Percentiles rank a stretch among this genome's conserved stretches.
These are phyloP conservation scores for Pseudococcus jackbeardsleyi DNA, from an alignment of 2,888 invertebrate species.

Conservation along the genomic window DNA sequence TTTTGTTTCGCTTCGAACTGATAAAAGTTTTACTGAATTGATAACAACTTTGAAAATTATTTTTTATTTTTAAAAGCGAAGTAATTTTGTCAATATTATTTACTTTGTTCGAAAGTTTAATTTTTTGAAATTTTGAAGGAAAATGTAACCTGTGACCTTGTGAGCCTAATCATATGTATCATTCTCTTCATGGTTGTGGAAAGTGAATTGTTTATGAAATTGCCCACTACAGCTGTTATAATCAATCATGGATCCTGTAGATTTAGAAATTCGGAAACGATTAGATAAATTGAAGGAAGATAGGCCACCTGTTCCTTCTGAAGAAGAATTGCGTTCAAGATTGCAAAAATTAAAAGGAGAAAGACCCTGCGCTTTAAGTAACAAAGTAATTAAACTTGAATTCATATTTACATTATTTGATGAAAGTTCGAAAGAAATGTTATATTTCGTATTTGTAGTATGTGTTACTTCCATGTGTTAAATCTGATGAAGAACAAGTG, in stretches of 20 bases:
- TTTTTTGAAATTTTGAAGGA: not conserved
- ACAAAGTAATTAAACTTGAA: not conserved
- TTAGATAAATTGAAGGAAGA: conserved; percentile 54
- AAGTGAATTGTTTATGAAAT: not conserved
- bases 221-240: not conserved
- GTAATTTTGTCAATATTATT: too few species aligned
- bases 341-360: conserved; percentile 39
- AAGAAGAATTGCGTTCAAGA: conserved; percentile 32
- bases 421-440: not conserved
- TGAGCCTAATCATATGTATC: not conserved
- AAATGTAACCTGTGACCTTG: not conserved
- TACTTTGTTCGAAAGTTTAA: too few species aligned
- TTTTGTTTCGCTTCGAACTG: too few species aligned
- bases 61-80: too few species aligned
- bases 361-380: not conserved
- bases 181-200: too few species aligned
- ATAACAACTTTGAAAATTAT: too few species aligned
- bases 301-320: conserved; percentile 5
- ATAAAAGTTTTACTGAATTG: too few species aligned
- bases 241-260: conserved; percentile 14
- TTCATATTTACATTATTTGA: not conserved
- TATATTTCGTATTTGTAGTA: conserved; percentile 29
- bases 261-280: conserved; percentile 50
- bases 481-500: conserved; percentile 41
- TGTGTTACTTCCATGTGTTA: not conserved